These are phyloP conservation scores for Busseola fusca DNA, from an alignment of 2,888 invertebrate species.

Conservation along the genomic window DNA sequence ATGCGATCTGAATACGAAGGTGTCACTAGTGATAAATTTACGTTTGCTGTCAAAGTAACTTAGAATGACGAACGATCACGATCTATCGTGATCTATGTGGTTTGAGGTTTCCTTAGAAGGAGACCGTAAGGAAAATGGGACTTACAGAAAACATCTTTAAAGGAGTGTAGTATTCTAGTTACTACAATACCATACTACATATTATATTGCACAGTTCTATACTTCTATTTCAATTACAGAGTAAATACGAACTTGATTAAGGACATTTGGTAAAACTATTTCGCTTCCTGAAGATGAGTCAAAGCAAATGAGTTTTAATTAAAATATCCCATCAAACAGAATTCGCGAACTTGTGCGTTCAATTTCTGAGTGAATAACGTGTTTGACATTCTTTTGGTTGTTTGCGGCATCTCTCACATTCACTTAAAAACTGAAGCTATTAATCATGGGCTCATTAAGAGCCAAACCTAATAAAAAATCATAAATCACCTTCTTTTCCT, in stretches of 20 bases:
- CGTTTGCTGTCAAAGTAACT: background rate
- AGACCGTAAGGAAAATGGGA: no score
- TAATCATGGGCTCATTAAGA: background rate
- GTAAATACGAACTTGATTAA: no score
- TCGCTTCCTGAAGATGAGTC: constrained; percentile 3
- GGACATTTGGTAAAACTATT: background rate
- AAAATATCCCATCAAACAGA: background rate
- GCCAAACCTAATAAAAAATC: background rate
- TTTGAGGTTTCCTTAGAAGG: no score
- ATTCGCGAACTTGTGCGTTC: background rate
- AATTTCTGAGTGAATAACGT: constrained; percentile 22
- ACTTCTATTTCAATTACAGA: background rate
- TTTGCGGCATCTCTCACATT: background rate
- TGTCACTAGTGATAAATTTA: background rate
- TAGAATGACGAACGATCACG: background rate
- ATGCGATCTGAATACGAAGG: background rate
- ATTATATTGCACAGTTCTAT: background rate
- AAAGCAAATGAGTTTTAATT: constrained; percentile 4
- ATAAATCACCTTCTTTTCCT: background rate
- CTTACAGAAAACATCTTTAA: background rate
- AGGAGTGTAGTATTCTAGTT: background rate
- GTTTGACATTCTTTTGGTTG: background rate
- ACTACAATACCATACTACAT: background rate
- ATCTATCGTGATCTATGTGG: no score
- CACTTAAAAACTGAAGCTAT: background rate